Conservation (phyloP, 2,113 vertebrate genomes). For the Athene noctua region DNA sequence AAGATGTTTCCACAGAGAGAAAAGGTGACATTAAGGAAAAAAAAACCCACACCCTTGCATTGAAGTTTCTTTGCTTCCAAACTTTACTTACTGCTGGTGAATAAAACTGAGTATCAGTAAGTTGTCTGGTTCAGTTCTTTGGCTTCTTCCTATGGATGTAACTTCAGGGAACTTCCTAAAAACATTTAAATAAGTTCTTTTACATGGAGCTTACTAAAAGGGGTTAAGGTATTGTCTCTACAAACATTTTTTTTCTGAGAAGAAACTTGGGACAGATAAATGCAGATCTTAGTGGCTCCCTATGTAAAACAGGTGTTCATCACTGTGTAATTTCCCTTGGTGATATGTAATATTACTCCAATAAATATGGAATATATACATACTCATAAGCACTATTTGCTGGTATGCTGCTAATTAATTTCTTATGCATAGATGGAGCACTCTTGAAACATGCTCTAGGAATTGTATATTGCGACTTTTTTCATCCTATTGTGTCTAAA, state of each 20-base stretch:
- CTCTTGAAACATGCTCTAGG: background rate
- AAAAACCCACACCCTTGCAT: fast-evolving
- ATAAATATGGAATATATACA: constrained; percentile 37
- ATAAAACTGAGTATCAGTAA: background rate
- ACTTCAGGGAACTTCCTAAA: background rate
- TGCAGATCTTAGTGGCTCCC: background rate
- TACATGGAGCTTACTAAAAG: background rate
- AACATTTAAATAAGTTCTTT: background rate
- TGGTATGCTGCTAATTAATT: background rate
- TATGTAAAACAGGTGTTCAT: constrained; percentile 50
- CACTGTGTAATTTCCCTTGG: constrained; percentile 51
- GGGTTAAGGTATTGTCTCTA: background rate
- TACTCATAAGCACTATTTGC: background rate
- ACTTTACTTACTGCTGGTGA: background rate
- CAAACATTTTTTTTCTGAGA: background rate
- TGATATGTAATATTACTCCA: background rate
- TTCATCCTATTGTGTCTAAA: background rate
- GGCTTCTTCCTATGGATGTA: background rate
- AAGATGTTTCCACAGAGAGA: background rate
- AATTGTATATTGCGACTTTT: background rate
- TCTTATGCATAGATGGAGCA: background rate
- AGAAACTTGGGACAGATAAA: constrained; percentile 30
- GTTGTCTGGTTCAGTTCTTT: background rate
- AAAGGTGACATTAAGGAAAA: background rate
- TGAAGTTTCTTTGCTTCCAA: background rate